Base-by-base conservation (phyloP, 2,888 invertebrate species). In the Acrobasis repandana region DNA sequence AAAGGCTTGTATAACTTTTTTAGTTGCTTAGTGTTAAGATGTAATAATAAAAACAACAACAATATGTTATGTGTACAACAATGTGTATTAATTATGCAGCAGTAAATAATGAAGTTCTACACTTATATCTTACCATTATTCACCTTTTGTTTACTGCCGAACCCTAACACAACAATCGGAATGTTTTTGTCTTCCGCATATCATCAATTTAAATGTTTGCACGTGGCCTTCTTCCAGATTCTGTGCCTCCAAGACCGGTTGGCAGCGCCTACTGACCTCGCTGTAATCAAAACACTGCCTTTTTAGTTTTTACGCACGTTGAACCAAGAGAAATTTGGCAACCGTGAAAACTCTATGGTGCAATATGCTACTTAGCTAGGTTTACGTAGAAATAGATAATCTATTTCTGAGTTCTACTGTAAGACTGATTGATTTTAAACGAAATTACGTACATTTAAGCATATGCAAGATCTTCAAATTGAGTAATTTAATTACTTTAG, bases 201-300 rank as follows among this genome's bases (percentile, higher is more conserved):
- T 88, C 86, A 86, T 88, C 89, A 89, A 90, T 90, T 90, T 89
- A 89, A 87, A 90, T 88, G 75, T 90, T 88, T 90, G 85, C 87
- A 89, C 88, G 88, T 88, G 88, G 82, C 79, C 52, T 52, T 52
- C 52, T 28, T 36, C 36, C 14, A 82, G 79, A 79, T 87, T 88
- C 86, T 84, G 87, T 83, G 84, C 88, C 86, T 83, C 84, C 67
- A 63, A 66, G 80, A 90, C 90, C 85, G 85, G 90, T 90, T 87
- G 9, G 36, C 15, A 34, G 36, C 34, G 36, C 52, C 52, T 52
- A 52, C 52, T 52, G 36, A 52, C 52, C 52, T 52, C 16, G 34
- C 52, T 10, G 0, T 10, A 10, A 16, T 34, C 16, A 16, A 9
- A 52, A 52, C 36, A 52, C 33, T n/a, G 14, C 43, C 14, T 43